These are phyloP conservation scores for Probaryconus sp. DNA, from an alignment of 1,140 invertebrate genomes.

Conservation along the genomic window DNA sequence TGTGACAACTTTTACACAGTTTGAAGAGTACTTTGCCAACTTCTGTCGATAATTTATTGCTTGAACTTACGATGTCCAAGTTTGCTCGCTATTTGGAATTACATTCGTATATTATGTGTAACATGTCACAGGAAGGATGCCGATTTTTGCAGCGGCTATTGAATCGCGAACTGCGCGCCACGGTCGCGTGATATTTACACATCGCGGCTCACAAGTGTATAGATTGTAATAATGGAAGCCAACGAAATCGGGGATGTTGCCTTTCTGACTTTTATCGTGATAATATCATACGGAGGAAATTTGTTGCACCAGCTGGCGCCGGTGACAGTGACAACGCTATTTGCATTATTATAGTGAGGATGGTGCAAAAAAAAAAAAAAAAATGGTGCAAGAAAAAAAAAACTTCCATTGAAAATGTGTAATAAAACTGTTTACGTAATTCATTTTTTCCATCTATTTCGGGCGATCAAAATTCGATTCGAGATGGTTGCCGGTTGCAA, in stretches of 20 bases:
- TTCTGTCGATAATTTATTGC: conserved; percentile 63
- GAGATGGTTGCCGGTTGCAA: too few relatives aligned
- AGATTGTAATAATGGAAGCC: conserved; percentile 17
- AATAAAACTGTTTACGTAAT: conserved; percentile 16
- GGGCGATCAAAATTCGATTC: neutral
- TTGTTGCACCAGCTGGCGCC: conserved; percentile 24
- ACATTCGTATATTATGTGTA: conserved; percentile 61
- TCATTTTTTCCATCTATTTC: conserved; percentile 11
- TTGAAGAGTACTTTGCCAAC: conserved; percentile 63
- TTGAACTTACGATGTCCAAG: conserved; percentile 60
- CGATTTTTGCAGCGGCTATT: conserved; percentile 34
- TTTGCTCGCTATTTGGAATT: conserved; percentile 57
- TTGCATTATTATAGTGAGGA: conserved; percentile 32
- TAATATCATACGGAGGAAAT: conserved; percentile 34
- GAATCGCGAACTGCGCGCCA: conserved; percentile 34
- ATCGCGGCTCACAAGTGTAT: conserved; percentile 22
- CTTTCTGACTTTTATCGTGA: conserved; percentile 38
- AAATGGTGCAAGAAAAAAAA: conserved; percentile 7
- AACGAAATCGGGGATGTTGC: conserved; percentile 13
- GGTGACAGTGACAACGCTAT: conserved; percentile 28
- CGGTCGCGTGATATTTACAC: conserved; percentile 41
- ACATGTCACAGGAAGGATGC: conserved; percentile 48
- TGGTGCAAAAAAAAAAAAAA: conserved; percentile 13
- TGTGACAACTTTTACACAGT: conserved; percentile 64
- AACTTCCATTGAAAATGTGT: conserved; percentile 9